Conservation (phyloP, 2,113 vertebrate genomes). For the Uropsilus gracilis region DNA sequence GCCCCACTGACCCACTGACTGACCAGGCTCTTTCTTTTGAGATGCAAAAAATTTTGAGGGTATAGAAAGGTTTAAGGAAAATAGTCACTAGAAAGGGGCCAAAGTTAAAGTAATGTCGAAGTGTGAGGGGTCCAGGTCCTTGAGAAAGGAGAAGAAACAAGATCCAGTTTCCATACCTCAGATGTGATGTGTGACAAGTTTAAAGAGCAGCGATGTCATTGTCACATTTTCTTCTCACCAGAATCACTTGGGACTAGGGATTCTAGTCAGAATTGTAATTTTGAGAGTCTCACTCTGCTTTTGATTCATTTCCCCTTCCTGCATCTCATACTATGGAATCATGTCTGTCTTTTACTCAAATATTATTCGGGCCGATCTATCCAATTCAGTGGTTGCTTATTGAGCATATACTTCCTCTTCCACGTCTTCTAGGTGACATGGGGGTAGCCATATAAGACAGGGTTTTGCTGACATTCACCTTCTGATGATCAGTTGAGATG, state of each 20-base stretch:
- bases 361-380: slow-evolving; percentile 5
- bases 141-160: slow-evolving; percentile 21
- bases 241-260: not conserved
- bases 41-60: not conserved
- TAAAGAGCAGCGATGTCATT: not conserved
- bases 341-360: not conserved
- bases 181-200: not conserved
- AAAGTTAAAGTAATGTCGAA: not conserved
- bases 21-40: not conserved
- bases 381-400: slow-evolving; percentile 40
- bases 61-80: not conserved
- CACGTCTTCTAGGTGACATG: not conserved
- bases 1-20: not conserved
- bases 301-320: slow-evolving; percentile 8
- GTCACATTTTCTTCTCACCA: slow-evolving; percentile 36
- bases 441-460: not conserved
- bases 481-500: slow-evolving; percentile 20
- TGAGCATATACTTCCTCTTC: not conserved
- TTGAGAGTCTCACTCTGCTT: not conserved
- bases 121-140: not conserved
- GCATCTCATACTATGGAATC: not conserved
- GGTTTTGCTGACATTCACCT: not conserved
- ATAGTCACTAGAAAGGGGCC: not conserved
- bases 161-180: not conserved
- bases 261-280: slow-evolving; percentile 36